Base-by-base conservation (phyloP, 2,113 vertebrate species). In the Pao palembangensis region DNA sequence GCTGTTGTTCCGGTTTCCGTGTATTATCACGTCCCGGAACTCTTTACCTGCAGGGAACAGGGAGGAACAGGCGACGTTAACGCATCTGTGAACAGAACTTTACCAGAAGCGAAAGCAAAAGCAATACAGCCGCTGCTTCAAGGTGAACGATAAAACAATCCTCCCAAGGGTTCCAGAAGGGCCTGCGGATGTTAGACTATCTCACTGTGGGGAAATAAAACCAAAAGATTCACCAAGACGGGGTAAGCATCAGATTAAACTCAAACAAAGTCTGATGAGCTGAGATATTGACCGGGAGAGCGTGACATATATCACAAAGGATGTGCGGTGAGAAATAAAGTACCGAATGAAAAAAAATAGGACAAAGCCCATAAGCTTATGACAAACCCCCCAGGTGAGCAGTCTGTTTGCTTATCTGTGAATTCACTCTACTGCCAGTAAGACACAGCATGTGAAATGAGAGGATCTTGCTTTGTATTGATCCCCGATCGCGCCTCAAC, bases 1-100 rank as follows among this genome's bases (percentile, higher is more conserved):
- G 90, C 97, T 99, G 91, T 98, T 98, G 85, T 98, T 99, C 61
- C 89, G 79, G 88, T 91, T 88, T 87, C 96, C 96, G 0, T 93
- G 96, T 88, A 99, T 95, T 70, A 98, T 93, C 83, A 99, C 96
- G 61, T 99, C 96, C 5, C 88, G 83, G 60, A 90, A 90, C 80
- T 91, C 90, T 54, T 90, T 92, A 71, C 91, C 91, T 92, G 77
- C 7, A 56, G 63, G 58, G 25, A 46, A 53, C 5, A 13, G 18
- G 43, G 14, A 72, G 56, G 75, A 67, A 51, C 51, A 70, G 48
- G 52, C 5, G 18, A 10, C 17, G 10, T 55, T 57, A 53, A 50
- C 18, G 58, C 12, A 34, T 51, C 16, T 50, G 63, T 38, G n/a
- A 21, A 19, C 43, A 20, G 14, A 51, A 4, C 50, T 56, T 21